phyloP scores from a whole-genome alignment of 1,140 invertebrate species.

The Heliconius himera region DNA sequence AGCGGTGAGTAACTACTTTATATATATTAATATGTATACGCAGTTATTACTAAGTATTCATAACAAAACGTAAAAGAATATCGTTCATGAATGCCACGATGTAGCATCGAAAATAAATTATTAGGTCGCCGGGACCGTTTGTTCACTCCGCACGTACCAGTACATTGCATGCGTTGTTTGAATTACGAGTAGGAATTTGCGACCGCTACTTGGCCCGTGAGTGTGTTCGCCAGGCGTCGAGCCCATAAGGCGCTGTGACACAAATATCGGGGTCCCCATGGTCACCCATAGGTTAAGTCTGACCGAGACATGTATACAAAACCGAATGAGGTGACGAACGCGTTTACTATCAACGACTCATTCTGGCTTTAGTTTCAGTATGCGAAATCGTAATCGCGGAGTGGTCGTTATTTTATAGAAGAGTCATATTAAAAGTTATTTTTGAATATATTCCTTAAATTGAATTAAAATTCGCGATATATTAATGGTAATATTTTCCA shows the following conservation, averaged over 20 bases:
- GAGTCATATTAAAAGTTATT: background rate
- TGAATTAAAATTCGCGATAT: background rate
- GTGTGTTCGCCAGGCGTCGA: slow-evolving; percentile 42
- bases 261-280: slow-evolving; percentile 68
- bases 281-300: slow-evolving; percentile 49
- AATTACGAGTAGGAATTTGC: slow-evolving; percentile 80
- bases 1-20: slow-evolving; percentile 66
- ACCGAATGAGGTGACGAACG: slow-evolving; percentile 63
- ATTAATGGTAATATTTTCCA: background rate
- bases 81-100: slow-evolving; percentile 55
- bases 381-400: slow-evolving; percentile 64
- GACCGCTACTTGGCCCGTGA: slow-evolving; percentile 76
- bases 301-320: slow-evolving; percentile 56
- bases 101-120: slow-evolving; percentile 64
- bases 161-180: slow-evolving; percentile 65
- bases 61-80: slow-evolving; percentile 36
- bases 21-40: too few species aligned
- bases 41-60: slow-evolving; percentile 13
- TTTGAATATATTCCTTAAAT: background rate
- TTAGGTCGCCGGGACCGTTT: slow-evolving; percentile 73
- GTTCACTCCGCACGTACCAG: slow-evolving; percentile 64
- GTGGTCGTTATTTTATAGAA: slow-evolving; percentile 58
- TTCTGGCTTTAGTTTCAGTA: slow-evolving; percentile 70
- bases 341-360: slow-evolving; percentile 59
- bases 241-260: slow-evolving; percentile 64